A percentile compares a stretch with the other conserved stretches of the same genome.
Conservation (phyloP, 2,113 vertebrate species). For the Rhinichthys klamathensis region DNA sequence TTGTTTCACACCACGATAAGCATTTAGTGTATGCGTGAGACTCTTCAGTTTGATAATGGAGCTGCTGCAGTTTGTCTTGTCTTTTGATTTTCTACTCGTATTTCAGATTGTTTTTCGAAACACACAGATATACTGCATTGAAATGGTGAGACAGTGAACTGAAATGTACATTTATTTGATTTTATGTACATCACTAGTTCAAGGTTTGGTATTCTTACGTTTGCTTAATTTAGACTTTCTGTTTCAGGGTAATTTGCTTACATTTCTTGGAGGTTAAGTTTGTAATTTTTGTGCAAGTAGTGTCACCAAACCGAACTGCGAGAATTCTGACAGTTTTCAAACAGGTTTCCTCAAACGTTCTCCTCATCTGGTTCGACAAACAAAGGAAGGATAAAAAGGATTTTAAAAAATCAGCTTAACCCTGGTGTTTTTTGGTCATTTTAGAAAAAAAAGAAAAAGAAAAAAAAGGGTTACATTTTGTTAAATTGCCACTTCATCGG, state of each 20-base stretch:
- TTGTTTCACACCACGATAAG: not conserved
- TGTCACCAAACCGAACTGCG: too few relatives aligned
- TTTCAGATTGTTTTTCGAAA: not conserved
- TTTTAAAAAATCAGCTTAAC: too few relatives aligned
- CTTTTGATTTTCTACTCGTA: not conserved
- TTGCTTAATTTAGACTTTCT: not conserved
- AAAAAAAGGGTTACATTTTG: too few relatives aligned
- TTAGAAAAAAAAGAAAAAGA: too few relatives aligned
- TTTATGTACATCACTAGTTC: not conserved
- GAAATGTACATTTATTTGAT: not conserved
- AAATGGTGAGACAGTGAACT: not conserved
- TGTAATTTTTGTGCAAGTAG: too few relatives aligned
- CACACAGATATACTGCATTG: not conserved
- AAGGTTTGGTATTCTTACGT: not conserved
- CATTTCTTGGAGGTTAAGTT: not conserved
- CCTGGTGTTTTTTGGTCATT: too few relatives aligned
- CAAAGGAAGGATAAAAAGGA: not conserved
- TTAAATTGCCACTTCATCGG: too few relatives aligned
- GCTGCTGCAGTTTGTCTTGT: not conserved
- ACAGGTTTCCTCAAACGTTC: not conserved
- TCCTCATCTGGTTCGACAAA: not conserved
- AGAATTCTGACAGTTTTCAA: too few relatives aligned
- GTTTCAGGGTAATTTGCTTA: not conserved
- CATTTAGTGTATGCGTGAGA: not conserved
- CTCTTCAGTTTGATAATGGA: not conserved